These are phyloP conservation scores for Amyelois transitella DNA, from an alignment of 1,140 invertebrate genomes.

Conservation along the genomic window DNA sequence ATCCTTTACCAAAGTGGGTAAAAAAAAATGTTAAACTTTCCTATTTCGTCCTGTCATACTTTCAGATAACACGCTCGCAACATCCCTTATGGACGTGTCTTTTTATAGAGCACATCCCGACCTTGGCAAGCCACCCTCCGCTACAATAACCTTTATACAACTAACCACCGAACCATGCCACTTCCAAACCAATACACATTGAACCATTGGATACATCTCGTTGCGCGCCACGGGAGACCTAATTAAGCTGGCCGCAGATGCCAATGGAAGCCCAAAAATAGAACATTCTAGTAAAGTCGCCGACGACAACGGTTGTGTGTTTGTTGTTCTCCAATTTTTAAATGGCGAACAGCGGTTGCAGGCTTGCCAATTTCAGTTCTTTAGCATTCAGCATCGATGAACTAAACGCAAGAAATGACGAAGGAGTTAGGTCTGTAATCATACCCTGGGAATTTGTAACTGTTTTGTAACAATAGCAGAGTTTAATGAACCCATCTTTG, in stretches of 20 bases:
- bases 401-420: constrained; percentile 1
- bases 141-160: constrained; percentile 27
- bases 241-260: constrained; percentile 11
- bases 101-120: constrained; percentile 22
- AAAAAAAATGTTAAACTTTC: not conserved
- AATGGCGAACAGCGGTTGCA: constrained; percentile 7
- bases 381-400: constrained; percentile 2
- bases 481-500: not conserved
- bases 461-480: not conserved
- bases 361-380: constrained; percentile 1
- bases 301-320: constrained; percentile 30
- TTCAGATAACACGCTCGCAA: not conserved
- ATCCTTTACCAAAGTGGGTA: too few species aligned
- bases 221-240: constrained; percentile 6
- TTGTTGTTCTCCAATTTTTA: constrained; percentile 2
- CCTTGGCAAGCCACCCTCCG: constrained; percentile 28
- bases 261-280: constrained; percentile 44
- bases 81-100: constrained; percentile 7
- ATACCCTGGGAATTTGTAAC: not conserved
- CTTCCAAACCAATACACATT: constrained; percentile 21
- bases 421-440: not conserved
- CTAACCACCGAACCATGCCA: constrained; percentile 23
- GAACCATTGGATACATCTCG: constrained; percentile 4
- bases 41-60: not conserved
- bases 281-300: constrained; percentile 27